phyloP scores from a whole-genome alignment of 2,888 invertebrate species.

The Orthosia gracilis region DNA sequence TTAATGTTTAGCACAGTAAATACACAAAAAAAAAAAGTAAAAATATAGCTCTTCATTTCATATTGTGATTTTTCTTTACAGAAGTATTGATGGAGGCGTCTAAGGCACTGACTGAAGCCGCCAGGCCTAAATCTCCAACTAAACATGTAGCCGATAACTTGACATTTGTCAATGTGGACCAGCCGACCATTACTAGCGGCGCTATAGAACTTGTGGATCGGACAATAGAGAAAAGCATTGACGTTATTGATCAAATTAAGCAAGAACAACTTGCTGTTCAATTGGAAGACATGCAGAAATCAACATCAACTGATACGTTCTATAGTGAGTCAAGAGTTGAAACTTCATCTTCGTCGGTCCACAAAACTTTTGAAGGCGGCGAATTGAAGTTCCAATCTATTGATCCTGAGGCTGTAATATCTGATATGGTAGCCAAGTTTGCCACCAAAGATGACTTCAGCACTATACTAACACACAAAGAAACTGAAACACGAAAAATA shows the following conservation, averaged over 20 bases:
- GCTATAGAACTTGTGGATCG: conserved; percentile 90
- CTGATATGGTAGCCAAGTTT: conserved; percentile 86
- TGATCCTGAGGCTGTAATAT: conserved; percentile 85
- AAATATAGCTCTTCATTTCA: conserved; percentile 26
- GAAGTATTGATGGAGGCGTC: conserved; percentile 84
- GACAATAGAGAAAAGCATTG: conserved; percentile 86
- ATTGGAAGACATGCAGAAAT: conserved; percentile 86
- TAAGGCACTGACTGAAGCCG: conserved; percentile 81
- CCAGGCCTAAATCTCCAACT: conserved; percentile 87
- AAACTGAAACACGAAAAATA: conserved; percentile 88
- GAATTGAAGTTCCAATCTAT: conserved; percentile 85
- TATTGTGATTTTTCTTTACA: conserved; percentile 75
- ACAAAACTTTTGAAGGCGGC: conserved; percentile 82
- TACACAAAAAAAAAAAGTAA: background rate
- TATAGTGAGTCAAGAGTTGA: conserved; percentile 85
- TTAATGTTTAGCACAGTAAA: conserved; percentile 57
- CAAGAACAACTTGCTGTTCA: conserved; percentile 86
- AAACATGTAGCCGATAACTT: conserved; percentile 88
- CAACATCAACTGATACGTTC: conserved; percentile 83
- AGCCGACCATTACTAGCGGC: conserved; percentile 90
- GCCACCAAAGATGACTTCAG: conserved; percentile 80
- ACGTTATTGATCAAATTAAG: conserved; percentile 86
- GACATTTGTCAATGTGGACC: conserved; percentile 88
- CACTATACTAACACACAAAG: conserved; percentile 89
- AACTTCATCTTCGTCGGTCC: conserved; percentile 87